Base-by-base conservation (phyloP, 2,113 vertebrate genomes). In the Mustelus asterias region DNA sequence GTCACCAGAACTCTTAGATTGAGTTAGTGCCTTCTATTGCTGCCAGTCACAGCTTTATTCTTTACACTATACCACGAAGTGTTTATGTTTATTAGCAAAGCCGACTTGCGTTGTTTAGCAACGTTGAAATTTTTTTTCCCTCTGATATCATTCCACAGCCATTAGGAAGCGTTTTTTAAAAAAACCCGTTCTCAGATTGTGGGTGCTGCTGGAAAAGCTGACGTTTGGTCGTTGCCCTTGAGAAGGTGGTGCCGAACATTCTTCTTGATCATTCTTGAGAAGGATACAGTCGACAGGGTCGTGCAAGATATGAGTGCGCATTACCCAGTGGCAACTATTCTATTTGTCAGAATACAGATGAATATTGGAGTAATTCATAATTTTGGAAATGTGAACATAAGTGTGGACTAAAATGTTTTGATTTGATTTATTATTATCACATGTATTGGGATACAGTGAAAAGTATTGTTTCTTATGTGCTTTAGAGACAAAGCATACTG, bases 21-120 rank as follows among this genome's bases (percentile, higher is more conserved):
- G 89, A 65, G 65, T 93, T 65, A 65, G 60, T 93, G 33, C 58
- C 60, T 65, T 65, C 7, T 93, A 93, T 22, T 63, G 33, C 60
- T 93, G 89, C n/a, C 89, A 93, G 89, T 63, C 89, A 65, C 37
- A 22, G 33, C 63, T 63, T 63, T 92, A 92, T 92, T 92, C 89
- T 67, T 93, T 93, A 22, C 37, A 37, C 29, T 67, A 24, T 67
- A 67, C 89, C 60, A 63, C 18, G 18, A 93, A 65, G 29, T 65
- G 29, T 93, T 93, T 93, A 93, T 93, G 65, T 65, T 93, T 37
- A 93, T 93, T 65, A n/a, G 67, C 60, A 22, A 63, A 93, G 60
- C 89, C 67, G 3, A 48, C 9, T 33, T 89, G 86, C 58, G 86
- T 58, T 89, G 86, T 89, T 60, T 60, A 90, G 88, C 88, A 90